Evolutionary conservation across 2,113 vertebrate species (phyloP).

Genomic region (Megaceryle torquata): DNA sequence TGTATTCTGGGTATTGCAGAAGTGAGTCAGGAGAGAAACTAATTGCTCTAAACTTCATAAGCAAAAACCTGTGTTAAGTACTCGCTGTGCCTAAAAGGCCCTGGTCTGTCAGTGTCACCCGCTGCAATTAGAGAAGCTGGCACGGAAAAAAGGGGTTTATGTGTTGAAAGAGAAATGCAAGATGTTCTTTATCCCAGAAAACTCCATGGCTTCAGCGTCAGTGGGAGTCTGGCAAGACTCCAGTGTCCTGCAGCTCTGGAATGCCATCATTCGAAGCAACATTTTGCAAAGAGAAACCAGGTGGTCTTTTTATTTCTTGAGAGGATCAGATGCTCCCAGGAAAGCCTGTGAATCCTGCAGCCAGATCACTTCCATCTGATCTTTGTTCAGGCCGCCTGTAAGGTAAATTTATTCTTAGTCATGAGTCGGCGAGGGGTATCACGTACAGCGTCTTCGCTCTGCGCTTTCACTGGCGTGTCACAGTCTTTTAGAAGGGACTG

Average conservation of each 20-base stretch:
- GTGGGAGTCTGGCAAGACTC: neutral
- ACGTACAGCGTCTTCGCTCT: neutral
- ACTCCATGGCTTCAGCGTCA: neutral
- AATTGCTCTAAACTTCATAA: neutral
- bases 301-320: neutral
- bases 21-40: slow-evolving; percentile 39
- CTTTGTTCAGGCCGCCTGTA: neutral
- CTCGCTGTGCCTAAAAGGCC: neutral
- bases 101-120: slow-evolving; percentile 10
- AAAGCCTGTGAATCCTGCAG: neutral
- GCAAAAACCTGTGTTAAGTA: neutral
- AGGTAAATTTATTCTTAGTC: neutral
- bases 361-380: neutral
- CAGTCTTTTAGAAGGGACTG: neutral
- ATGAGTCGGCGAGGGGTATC: neutral
- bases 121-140: slow-evolving; percentile 6
- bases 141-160: neutral
- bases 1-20: neutral
- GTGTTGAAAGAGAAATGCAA: neutral
- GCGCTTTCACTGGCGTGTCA: neutral
- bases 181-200: neutral
- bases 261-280: neutral
- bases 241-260: neutral
- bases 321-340: neutral
- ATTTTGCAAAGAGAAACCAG: neutral